Base-by-base conservation (phyloP, 2,113 vertebrate species). In the Ivindomyrus marchei region DNA sequence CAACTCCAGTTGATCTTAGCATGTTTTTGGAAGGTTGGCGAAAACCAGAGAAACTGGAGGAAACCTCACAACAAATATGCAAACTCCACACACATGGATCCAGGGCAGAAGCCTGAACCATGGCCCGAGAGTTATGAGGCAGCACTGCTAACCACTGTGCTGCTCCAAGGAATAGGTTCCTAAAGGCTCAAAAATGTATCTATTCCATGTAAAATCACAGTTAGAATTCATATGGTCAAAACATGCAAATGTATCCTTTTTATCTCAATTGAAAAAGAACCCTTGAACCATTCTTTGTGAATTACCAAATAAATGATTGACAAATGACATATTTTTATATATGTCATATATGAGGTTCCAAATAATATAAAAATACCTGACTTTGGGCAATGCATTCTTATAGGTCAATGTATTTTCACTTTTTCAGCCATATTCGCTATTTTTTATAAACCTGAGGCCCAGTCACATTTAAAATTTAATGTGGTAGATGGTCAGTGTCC, bases 401-500 rank as follows among this genome's bases (percentile, higher is more conserved):
- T 46, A 88, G 89, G 88, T 89, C 83, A 74, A 19, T 89, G 85
- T 13, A 77, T 90, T 80, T 80, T 53, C 90, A 58, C 36, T 49
- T 88, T 56, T 88, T 47, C 86, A 49, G 90, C 86, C 50, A 84
- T 88, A 87, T 87, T 46, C 19, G 45, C 90, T 83, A 46, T 89
- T 88, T 58, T 91, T 80, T 10, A 88, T 77, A 47, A 89, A 90
- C 56, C 89, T 47, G 46, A 36, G 70, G 58, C 62, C 89, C 84
- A 50, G 36, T 70, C 36, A 45, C 88, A 85, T 66, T 93, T 88
- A 91, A 92, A 92, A 91, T 92, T 93, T 93, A 80, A 92, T 92
- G 91, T 89, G n/a, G 88, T 56, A 66, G 91, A 90, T 39, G 52
- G 89, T 89, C 89, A 88, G 90, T 66, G 49, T 87, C 56, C 92